Base-by-base conservation (phyloP, 2,888 invertebrate species). In the Smittia sp. region DNA sequence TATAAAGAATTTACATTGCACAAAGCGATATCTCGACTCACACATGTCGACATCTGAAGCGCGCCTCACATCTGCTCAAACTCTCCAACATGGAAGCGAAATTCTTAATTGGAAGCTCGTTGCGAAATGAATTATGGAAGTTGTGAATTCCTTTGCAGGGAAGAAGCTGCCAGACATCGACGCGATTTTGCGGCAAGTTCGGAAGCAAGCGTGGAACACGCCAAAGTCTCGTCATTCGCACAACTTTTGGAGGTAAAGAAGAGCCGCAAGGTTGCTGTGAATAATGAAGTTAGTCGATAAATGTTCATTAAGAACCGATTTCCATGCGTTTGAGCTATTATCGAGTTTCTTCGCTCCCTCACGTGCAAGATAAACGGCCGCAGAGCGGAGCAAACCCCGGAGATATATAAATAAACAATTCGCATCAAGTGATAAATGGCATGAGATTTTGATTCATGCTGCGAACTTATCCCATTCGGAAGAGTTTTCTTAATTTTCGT, bases 131-230 rank as follows among this genome's bases (percentile, higher is more conserved):
- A 58, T 46, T n/a, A 13, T 13, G 52, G 15, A 52, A 52, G 22
- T 58, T 58, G 4, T 58, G 46, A 2, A 46, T 32, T 32, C 22
- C 7, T 18, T 20, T n/a, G 7, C 22, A 77, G 77, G 75, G 63
- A 74, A 75, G 46, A 74, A 75, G 54, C 73, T 76, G 27, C 76
- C 76, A 66, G 76, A 76, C 70, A 75, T 77, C 62, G 76, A 76
- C 73, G 74, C 76, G 62, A 76, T 77, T 72, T 58, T 77, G 38
- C 75, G 66, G 63, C 76, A 76, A 66, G 76, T 77, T 15, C 52
- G 72, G 13, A 75, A 75, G 54, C 76, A 76, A 69, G 76, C 75
- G 18, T 77, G 77, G 77, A 75, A 76, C 74, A 75, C 77, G 13
- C 77, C 77, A 20, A 74, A 73, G 41, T 73, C 73, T 39, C 73